phyloP scores from a whole-genome alignment of 92 coral and sea anemone genomes.

The Paramuricea clavata region DNA sequence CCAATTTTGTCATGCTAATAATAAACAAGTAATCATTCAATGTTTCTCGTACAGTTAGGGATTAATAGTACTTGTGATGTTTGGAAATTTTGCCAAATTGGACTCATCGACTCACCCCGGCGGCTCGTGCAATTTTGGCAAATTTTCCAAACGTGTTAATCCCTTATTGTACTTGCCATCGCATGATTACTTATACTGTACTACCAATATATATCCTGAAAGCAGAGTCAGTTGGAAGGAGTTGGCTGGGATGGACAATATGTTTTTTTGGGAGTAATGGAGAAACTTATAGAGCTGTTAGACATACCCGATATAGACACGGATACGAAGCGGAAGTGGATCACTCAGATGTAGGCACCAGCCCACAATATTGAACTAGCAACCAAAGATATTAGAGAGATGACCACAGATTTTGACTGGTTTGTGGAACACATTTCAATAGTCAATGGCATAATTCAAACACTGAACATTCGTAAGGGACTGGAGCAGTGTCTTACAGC shows the following conservation, averaged over 20 bases:
- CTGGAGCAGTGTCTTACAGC: slow-evolving; percentile 19
- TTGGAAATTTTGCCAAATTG: too few species aligned
- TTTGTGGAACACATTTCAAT: slow-evolving; percentile 11
- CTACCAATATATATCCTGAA: too few species aligned
- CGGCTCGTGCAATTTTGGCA: too few species aligned
- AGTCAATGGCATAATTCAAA: slow-evolving; percentile 13
- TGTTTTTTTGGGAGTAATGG: background rate
- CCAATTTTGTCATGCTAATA: too few species aligned
- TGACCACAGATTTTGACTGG: slow-evolving; percentile 27
- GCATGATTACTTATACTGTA: too few species aligned
- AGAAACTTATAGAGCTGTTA: background rate
- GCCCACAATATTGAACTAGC: background rate
- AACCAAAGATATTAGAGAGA: background rate
- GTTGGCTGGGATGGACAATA: background rate
- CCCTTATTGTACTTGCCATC: too few species aligned
- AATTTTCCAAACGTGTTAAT: too few species aligned
- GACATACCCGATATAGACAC: background rate
- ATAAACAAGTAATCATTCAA: too few species aligned
- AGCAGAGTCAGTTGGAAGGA: background rate
- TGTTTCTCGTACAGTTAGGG: too few species aligned
- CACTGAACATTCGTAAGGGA: background rate
- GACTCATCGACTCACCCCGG: too few species aligned
- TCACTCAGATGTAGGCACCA: background rate
- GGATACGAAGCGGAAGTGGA: background rate
- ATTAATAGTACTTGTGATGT: too few species aligned